These are phyloP conservation scores for Pao palembangensis DNA, from an alignment of 2,113 vertebrate genomes.

Conservation along the genomic window DNA sequence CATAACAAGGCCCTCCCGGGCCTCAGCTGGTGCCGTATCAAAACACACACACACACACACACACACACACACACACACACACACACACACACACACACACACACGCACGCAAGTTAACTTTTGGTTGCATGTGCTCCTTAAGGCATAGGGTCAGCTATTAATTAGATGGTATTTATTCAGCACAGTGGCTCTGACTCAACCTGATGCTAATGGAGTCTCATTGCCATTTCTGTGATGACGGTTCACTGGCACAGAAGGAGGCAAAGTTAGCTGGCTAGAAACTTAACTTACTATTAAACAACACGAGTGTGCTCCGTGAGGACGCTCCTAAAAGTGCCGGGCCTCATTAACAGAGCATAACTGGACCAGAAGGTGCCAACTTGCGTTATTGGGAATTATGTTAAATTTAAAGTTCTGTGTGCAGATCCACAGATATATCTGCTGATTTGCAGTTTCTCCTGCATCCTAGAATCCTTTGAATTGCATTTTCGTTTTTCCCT, in stretches of 20 bases:
- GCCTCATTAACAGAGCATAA: too few relatives aligned
- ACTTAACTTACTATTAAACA: too few relatives aligned
- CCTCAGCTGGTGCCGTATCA: constrained; percentile 57
- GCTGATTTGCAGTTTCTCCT: constrained; percentile 69
- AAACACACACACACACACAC: constrained; percentile 49
- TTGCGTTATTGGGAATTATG: constrained; percentile 23
- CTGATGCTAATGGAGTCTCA: constrained; percentile 60
- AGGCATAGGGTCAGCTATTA: constrained; percentile 69
- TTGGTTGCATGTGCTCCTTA: constrained; percentile 47
- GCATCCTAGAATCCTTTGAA: constrained; percentile 69
- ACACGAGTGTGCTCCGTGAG: too few relatives aligned
- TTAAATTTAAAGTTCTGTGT: constrained; percentile 6
- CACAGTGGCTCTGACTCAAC: constrained; percentile 62
- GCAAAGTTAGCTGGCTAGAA: too few relatives aligned
- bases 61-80: constrained; percentile 2
- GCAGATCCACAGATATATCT: constrained; percentile 64
- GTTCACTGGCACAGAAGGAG: too few relatives aligned
- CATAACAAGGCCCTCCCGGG: constrained; percentile 59
- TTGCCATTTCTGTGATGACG: too few relatives aligned
- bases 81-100: neutral
- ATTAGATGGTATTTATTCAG: constrained; percentile 71
- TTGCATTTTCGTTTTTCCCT: constrained; percentile 33
- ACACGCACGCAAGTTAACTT: constrained; percentile 5
- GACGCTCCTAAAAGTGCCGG: too few relatives aligned
- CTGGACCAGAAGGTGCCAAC: too few relatives aligned